Base-by-base conservation (phyloP, 2,113 vertebrate genomes). In the Sinosuthora webbiana region DNA sequence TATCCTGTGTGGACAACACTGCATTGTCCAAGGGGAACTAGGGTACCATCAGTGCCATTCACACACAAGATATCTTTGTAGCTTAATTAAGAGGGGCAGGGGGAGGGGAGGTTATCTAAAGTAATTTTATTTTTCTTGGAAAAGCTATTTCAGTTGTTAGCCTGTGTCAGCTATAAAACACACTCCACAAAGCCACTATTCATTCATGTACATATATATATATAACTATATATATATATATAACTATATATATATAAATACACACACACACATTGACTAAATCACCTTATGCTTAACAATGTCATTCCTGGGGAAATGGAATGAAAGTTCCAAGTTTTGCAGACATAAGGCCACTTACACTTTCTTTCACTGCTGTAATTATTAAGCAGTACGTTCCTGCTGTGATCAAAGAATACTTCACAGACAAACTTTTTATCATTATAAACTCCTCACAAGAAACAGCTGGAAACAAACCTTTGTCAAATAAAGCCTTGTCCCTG, bases 161-260 rank as follows among this genome's bases (percentile, higher is more conserved):
- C 0, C 0, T n/a, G 15, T 47, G 17, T 33, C 53, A 80, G 39
- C 33, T 63, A 85, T 9, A 63, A 55, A 67, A 64, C 16, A 71
- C 11, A 55, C 3, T 45, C 4, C 2, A 7, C 20, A 33, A 90
- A 81, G 12, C 3, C 28, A 60, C 30, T 5, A 55, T 14, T 81
- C 27, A 50, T 47, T 69, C 15, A 50, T 27, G 15, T 25, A 15
- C 27, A 50, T 50, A 50, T 7, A 35, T 49, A 49, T 23, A 13
- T 49, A 24, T 24, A 24, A 22, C 12, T 7, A 30, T 3, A 6
- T 3, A 21, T 5, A 13, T 10, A 25, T 8, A 41, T 5, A 52
- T 1, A 63, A 4, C 37, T 3, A 57, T 1, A 69, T 3, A 64
- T 2, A 53, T 0, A 55, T 1, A 74, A 1, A 45, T 2, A 27